A percentile compares a stretch with the other conserved stretches of the same genome.
Conservation (phyloP, 2,888 invertebrate genomes). For the Eristalis arbustorum region DNA sequence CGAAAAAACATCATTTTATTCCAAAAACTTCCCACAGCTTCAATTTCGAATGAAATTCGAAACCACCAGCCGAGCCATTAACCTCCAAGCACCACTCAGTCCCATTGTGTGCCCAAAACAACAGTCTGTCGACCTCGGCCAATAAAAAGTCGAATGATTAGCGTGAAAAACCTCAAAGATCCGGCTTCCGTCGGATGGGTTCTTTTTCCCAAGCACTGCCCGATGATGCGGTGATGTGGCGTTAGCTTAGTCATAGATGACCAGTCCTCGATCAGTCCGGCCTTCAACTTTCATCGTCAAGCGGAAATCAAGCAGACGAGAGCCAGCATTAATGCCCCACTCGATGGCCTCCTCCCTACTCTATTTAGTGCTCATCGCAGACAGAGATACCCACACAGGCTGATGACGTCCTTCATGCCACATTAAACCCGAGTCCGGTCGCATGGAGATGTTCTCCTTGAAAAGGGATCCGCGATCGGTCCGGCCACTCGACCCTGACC, state of each 20-base stretch:
- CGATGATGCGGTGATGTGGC: no score
- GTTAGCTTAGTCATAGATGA: neutral
- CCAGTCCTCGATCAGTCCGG: neutral
- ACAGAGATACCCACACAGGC: neutral
- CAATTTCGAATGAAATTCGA: no score
- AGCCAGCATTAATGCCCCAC: neutral
- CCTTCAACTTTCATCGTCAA: neutral
- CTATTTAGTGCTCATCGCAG: neutral
- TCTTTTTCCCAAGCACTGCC: no score
- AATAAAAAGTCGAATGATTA: neutral
- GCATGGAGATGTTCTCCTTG: constrained; percentile 41
- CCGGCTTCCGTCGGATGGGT: neutral
- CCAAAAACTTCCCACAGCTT: no score
- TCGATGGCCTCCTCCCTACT: neutral
- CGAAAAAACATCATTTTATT: neutral
- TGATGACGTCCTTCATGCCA: constrained; percentile 39
- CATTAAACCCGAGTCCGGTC: neutral
- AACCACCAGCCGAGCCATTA: neutral
- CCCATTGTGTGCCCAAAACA: neutral
- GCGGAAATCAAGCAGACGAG: neutral
- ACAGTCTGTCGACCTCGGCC: neutral
- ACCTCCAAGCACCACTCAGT: neutral
- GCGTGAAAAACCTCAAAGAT: neutral
- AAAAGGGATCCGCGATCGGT: constrained; percentile 23
- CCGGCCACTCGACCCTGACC: constrained; percentile 47